Evolutionary conservation across 2,888 invertebrate species (phyloP).

Genomic region (Dicyrtomina minuta): DNA sequence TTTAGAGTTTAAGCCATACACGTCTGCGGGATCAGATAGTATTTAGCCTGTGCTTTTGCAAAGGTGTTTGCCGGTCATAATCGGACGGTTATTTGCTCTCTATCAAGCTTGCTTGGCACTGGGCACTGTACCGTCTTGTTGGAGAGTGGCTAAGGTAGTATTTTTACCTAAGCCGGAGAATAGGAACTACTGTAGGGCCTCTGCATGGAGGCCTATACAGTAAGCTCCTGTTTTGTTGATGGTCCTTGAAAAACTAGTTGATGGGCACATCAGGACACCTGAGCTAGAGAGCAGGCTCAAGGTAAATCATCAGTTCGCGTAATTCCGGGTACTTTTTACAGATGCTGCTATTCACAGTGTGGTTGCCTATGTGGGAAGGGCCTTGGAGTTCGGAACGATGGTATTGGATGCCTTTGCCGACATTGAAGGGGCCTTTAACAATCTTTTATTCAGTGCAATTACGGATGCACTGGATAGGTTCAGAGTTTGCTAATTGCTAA

Average conservation of each 20-base stretch:
- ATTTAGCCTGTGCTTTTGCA: too few species aligned
- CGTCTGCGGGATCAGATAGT: too few species aligned
- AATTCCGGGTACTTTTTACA: constrained; percentile 36
- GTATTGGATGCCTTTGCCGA: constrained; percentile 46
- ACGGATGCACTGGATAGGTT: constrained; percentile 21
- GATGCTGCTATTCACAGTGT: constrained; percentile 34
- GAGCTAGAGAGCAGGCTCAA: neutral
- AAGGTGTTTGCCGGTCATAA: too few species aligned
- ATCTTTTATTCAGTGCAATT: constrained; percentile 39
- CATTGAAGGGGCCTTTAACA: constrained; percentile 54
- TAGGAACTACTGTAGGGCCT: constrained; percentile 19
- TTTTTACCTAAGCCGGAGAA: constrained; percentile 41
- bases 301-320: constrained; percentile 26
- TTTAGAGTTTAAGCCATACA: too few species aligned
- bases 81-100: too few species aligned
- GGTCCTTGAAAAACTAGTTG: constrained; percentile 34
- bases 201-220: constrained; percentile 38
- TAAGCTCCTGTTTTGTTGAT: constrained; percentile 40
- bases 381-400: constrained; percentile 31
- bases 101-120: too few species aligned
- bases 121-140: too few species aligned
- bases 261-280: constrained; percentile 20
- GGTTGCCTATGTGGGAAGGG: neutral
- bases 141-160: neutral
- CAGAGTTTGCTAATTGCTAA: neutral